phyloP scores from a whole-genome alignment of 2,113 vertebrate genomes.

The Mormoops blainvillei region DNA sequence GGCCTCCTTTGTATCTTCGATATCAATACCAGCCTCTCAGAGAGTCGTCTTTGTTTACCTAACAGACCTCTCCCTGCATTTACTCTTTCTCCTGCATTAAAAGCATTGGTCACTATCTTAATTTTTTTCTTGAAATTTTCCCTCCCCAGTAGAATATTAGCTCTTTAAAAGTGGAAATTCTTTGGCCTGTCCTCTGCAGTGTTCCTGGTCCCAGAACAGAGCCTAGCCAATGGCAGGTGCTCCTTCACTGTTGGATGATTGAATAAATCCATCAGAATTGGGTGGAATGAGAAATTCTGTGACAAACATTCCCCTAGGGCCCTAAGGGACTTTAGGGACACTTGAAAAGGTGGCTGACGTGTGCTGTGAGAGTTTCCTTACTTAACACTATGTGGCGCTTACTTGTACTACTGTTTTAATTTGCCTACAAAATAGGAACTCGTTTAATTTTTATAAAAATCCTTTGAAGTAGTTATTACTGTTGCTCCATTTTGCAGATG shows the following conservation, averaged over 20 bases:
- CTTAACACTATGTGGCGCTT: neutral
- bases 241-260: neutral
- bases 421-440: neutral
- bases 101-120: neutral
- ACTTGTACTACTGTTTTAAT: neutral
- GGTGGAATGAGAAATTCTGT: neutral
- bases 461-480: neutral
- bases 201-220: neutral
- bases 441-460: neutral
- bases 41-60: neutral
- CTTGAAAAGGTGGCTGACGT: neutral
- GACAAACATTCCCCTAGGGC: neutral
- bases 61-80: neutral
- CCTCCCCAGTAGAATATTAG: neutral
- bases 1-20: neutral
- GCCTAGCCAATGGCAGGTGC: neutral
- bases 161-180: neutral
- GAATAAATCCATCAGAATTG: neutral
- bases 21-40: neutral
- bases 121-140: neutral
- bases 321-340: neutral
- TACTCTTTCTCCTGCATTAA: neutral
- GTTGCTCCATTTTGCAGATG: neutral
- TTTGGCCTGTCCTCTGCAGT: neutral
- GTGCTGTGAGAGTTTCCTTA: neutral